Evolutionary conservation across 2,888 invertebrate species (phyloP).

Genomic region (Dexiosoma caninum): DNA sequence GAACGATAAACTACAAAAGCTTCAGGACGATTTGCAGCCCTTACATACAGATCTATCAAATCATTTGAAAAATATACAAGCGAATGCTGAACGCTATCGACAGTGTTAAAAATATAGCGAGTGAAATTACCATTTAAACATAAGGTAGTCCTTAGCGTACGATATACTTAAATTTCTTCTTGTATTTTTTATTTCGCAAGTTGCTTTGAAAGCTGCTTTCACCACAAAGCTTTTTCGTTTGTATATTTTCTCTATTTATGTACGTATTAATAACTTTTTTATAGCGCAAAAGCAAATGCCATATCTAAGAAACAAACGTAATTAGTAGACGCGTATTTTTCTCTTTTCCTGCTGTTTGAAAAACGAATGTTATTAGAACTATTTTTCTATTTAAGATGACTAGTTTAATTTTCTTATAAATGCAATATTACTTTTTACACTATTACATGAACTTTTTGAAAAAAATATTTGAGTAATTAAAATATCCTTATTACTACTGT

Average conservation of each 20-base stretch:
- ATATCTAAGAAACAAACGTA: constrained; percentile 51
- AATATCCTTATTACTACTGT: constrained; percentile 20
- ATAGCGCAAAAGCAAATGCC: constrained; percentile 45
- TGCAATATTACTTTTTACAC: constrained; percentile 48
- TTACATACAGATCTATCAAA: constrained; percentile 82
- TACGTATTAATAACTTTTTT: constrained; percentile 33
- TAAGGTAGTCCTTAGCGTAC: constrained; percentile 1
- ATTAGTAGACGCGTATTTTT: not conserved
- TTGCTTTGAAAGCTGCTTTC: constrained; percentile 9
- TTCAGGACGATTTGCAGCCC: constrained; percentile 81
- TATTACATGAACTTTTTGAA: constrained; percentile 19
- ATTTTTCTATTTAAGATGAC: constrained; percentile 48
- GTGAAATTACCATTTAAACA: not conserved
- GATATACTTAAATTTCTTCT: constrained; percentile 9
- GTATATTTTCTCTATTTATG: constrained; percentile 5
- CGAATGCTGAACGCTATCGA: constrained; percentile 82
- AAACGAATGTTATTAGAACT: constrained; percentile 59
- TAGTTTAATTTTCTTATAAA: constrained; percentile 56
- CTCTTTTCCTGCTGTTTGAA: constrained; percentile 27
- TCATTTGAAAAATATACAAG: constrained; percentile 81
- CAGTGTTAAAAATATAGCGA: constrained; percentile 77
- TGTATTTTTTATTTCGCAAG: not conserved
- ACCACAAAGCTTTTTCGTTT: not conserved
- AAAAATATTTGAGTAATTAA: constrained; percentile 18
- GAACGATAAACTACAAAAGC: constrained; percentile 80